Base-by-base conservation (phyloP, 30 jellyfish, hydroid and myxozoan genomes). In the Mastigias papua region DNA sequence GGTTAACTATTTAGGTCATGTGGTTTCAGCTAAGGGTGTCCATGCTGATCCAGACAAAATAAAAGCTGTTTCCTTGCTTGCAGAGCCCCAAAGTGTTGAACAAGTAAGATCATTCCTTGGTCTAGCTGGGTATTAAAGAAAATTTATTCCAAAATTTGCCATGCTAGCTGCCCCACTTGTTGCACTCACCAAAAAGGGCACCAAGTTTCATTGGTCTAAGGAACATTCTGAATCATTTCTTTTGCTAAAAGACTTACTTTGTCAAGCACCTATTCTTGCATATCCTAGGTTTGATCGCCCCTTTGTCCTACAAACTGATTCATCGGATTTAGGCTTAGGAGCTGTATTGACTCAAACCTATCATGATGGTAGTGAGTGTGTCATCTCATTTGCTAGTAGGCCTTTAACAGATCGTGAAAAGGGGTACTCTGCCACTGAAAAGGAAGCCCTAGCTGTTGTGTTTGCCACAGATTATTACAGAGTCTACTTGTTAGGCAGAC, bases 361-460 rank as follows among this genome's bases (percentile, higher is more conserved):
- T 27, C 19, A 16, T 0, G 16, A 8, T 9, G 92, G 92, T 48
- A 19, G 9, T 11, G 92, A 88, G 20, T 73, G 66, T 37, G 87
- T 60, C 19, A 68, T 77, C 71, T 31, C 63, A 21, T 78, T 78
- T 78, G 87, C 87, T n/a, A n/a, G n/a, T n/a, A n/a, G n/a, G n/a
- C n/a, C n/a, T n/a, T n/a, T n/a, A n/a, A n/a, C n/a, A 1, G 69
- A 78, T 7, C 33, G 90, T 26, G 92, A 88, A 49, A 64, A 79
- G 61, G n/a, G 42, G 51, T 88, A 88, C 48, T 78, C 84, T 4
- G 81, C 80, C 0, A 89, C 97, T 20, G 80, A 77, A 60, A 80
- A 89, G 90, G 97, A 81, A 34, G 82, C 79, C 32, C 67, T 89
- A 10, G 97, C 90, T 26, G 79, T 89, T 8, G 70, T 80, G n/a